These are phyloP conservation scores for Amazona finschi DNA, from an alignment of 2,797 vertebrate genomes.

Conservation along the genomic window DNA sequence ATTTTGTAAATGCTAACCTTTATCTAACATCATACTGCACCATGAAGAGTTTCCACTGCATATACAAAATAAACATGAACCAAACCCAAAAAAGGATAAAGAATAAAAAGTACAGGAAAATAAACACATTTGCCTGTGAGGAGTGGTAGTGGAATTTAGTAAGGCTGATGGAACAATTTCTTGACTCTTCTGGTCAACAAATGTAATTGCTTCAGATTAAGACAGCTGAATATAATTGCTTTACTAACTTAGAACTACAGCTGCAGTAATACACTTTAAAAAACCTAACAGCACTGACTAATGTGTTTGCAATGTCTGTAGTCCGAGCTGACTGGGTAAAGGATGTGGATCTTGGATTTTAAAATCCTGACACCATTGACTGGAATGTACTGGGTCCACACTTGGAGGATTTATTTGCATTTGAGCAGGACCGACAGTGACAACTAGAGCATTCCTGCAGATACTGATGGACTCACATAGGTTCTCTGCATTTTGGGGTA, in stretches of 20 bases:
- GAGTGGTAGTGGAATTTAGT: neutral
- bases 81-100: neutral
- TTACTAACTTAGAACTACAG: neutral
- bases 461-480: rapidly evolving
- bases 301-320: neutral
- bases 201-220: neutral
- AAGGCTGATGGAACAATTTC: neutral
- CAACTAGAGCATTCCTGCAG: neutral
- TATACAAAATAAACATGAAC: neutral
- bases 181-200: neutral
- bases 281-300: neutral
- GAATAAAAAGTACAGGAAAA: neutral
- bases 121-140: neutral
- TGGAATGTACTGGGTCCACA: neutral
- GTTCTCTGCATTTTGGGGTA: neutral
- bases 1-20: neutral
- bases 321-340: neutral
- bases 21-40: neutral
- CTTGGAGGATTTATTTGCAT: neutral
- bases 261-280: neutral
- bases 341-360: neutral
- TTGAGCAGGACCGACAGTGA: neutral
- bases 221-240: neutral
- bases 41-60: neutral
- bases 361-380: neutral